Evolutionary conservation across 2,113 vertebrate species (phyloP).

Genomic region (Nyctereutes procyonoides): DNA sequence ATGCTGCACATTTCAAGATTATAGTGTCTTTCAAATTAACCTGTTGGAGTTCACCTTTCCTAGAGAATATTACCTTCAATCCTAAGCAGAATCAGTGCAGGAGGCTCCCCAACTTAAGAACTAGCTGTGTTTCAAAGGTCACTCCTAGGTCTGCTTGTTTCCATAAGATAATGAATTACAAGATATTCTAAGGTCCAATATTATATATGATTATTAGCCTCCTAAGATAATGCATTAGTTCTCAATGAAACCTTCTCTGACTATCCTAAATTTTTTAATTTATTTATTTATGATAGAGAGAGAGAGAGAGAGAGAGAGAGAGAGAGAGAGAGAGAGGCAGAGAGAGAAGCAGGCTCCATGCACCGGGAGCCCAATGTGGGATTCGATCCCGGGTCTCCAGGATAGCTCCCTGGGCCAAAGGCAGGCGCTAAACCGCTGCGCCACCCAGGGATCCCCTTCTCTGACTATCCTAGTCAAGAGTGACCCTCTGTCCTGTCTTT

Average conservation of each 20-base stretch:
- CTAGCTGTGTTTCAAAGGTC: neutral
- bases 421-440: no score
- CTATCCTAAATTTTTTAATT: no score
- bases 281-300: no score
- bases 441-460: no score
- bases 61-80: neutral
- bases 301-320: no score
- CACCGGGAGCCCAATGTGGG: no score
- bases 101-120: neutral
- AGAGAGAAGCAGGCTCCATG: no score
- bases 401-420: no score
- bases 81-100: neutral
- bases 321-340: no score
- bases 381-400: no score
- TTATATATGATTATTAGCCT: neutral
- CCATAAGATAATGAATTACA: neutral
- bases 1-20: conserved; percentile 38
- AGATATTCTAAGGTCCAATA: neutral
- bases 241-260: neutral
- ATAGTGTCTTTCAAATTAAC: conserved; percentile 30
- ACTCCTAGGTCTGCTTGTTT: neutral
- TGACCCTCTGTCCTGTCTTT: neutral
- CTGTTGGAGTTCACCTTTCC: neutral
- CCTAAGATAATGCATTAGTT: neutral
- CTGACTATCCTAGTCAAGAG: neutral